phyloP scores from a whole-genome alignment of 2,888 invertebrate genomes.

The Harpalus rufipes region DNA sequence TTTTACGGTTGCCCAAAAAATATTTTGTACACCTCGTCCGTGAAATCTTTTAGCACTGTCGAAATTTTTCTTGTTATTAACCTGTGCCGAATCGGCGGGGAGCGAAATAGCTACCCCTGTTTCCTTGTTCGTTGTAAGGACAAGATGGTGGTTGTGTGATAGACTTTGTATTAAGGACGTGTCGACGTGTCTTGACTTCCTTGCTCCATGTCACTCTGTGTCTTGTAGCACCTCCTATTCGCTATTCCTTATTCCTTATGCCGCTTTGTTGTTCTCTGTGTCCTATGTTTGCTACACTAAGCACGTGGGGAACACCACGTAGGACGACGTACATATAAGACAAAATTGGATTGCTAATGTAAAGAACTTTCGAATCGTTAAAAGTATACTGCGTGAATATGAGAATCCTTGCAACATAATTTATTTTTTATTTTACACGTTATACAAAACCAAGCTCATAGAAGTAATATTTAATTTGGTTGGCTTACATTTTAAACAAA shows the following conservation, averaged over 20 bases:
- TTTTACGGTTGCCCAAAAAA: too few species aligned
- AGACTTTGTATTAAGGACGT: slow-evolving; percentile 53
- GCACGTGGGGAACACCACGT: not conserved
- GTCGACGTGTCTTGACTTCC: slow-evolving; percentile 52
- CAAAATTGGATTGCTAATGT: not conserved
- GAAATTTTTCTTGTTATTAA: too few species aligned
- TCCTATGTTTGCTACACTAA: not conserved
- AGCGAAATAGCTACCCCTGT: not conserved
- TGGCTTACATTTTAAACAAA: too few species aligned
- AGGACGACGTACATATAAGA: not conserved
- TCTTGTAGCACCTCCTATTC: not conserved
- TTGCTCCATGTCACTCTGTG: slow-evolving; percentile 36
- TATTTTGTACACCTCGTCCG: too few species aligned
- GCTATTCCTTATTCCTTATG: slow-evolving; percentile 4
- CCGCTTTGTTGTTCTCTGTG: not conserved
- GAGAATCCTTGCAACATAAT: too few species aligned
- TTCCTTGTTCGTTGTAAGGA: not conserved
- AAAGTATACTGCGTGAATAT: too few species aligned
- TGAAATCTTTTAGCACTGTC: too few species aligned
- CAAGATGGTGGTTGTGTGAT: slow-evolving; percentile 46
- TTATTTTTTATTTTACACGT: too few species aligned
- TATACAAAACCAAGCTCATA: too few species aligned
- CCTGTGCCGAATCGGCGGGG: not conserved
- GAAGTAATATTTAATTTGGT: too few species aligned
- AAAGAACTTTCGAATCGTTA: not conserved